Evolutionary conservation across 1,140 invertebrate species (phyloP).

Genomic region (Maconellicoccus hirsutus): DNA sequence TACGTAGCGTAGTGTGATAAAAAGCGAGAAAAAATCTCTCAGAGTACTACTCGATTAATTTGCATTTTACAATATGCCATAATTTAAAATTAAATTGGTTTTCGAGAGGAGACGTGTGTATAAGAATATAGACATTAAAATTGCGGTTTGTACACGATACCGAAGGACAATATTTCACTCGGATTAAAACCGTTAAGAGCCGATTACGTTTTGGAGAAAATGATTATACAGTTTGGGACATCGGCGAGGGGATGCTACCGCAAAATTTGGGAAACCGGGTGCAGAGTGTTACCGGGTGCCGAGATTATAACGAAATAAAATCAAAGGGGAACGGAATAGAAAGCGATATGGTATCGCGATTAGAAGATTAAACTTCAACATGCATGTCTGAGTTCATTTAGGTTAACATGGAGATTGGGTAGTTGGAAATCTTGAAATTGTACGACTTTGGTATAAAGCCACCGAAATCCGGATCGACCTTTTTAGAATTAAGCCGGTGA

Average conservation of each 20-base stretch:
- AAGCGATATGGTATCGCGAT: constrained; percentile 15
- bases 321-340: background rate
- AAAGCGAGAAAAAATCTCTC: too few species aligned
- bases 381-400: constrained; percentile 20
- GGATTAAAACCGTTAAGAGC: background rate
- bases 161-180: background rate
- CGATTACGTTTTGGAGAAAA: background rate
- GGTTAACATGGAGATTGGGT: constrained; percentile 9
- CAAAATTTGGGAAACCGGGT: background rate
- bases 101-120: background rate
- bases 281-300: background rate
- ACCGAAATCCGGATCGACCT: constrained; percentile 20
- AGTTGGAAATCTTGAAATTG: constrained; percentile 14
- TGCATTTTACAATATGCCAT: too few species aligned
- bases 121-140: background rate
- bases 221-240: background rate
- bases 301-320: background rate
- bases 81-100: background rate
- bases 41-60: too few species aligned
- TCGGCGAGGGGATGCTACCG: background rate
- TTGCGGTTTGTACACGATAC: background rate
- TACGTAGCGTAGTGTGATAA: too few species aligned
- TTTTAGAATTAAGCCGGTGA: constrained; percentile 18
- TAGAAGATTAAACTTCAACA: constrained; percentile 13
- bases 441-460: constrained; percentile 17